Base-by-base conservation (phyloP, 2,888 invertebrate genomes). In the Mythimna impura region DNA sequence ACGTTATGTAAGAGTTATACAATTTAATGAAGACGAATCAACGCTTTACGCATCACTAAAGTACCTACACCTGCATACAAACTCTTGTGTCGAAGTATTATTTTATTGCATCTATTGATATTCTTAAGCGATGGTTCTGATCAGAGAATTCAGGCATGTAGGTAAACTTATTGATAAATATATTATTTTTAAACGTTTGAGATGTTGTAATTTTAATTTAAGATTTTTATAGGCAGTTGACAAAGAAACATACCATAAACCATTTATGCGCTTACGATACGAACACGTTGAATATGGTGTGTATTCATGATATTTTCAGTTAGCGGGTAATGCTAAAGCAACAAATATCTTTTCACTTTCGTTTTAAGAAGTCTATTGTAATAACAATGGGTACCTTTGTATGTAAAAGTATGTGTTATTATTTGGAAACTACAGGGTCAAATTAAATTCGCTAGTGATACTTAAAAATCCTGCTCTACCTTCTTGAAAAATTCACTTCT, bases 1-100 rank as follows among this genome's bases (percentile, higher is more conserved):
- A 57, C 8, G 66, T 83, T 83, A 82, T 73, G 68, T 80, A 81
- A 86, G 62, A 58, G 60, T 83, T 86, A 81, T 67, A 77, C 72
- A 83, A 82, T 78, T 76, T 72, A 70, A 60, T 72, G 71, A 69
- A 74, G 71, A 72, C 64, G 60, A 83, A 66, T 71, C 62, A 60
- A 40, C 57, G 57, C 20, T 73, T 70, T 60, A 78, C 67, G 62
- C 66, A 73, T 82, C 68, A 69, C 60, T 62, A 43, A 78, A 63
- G 54, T 63, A 47, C n/a, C 14, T 68, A 58, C 69, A 69, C 30
- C 57, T 78, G 54, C 58, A 63, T 63, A 64, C 14, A 50, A 55
- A 64, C 55, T 63, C 40, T 75, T 22, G 14, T 36, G n/a, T 22
- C 52, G 47, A 61, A 71, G 63, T 22, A 64, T 62, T 60, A 77